Conservation (phyloP, 2,888 invertebrate species). For the Agrypnus murinus region DNA sequence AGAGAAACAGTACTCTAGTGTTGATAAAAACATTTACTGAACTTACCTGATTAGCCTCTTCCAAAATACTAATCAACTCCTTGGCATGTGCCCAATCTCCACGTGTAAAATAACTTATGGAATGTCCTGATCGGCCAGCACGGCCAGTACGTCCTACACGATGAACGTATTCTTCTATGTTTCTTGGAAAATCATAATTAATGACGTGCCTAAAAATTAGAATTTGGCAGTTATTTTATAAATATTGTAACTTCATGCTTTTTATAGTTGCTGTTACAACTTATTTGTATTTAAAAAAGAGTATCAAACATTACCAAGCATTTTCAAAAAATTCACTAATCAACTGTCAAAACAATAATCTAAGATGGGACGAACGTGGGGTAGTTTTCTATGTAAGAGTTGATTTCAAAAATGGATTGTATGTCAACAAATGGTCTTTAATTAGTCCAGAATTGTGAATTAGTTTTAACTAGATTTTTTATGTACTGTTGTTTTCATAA, state of each 20-base stretch:
- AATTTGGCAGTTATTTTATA: not conserved
- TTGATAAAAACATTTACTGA: not conserved
- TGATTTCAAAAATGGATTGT: too few species aligned
- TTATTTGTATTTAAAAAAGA: not conserved
- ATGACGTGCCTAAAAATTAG: conserved; percentile 84
- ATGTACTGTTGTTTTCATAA: too few species aligned
- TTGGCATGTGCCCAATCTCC: conserved; percentile 88
- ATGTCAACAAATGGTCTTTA: too few species aligned
- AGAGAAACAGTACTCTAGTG: too few species aligned
- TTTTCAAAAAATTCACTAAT: too few species aligned
- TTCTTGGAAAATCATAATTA: conserved; percentile 94
- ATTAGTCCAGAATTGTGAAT: too few species aligned
- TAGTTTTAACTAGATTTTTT: too few species aligned
- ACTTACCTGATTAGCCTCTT: conserved; percentile 84
- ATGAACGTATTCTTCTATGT: conserved; percentile 97
- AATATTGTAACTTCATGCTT: not conserved
- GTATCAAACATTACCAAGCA: too few species aligned
- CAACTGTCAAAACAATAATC: too few species aligned
- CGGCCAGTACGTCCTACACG: conserved; percentile 96
- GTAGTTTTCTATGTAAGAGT: too few species aligned
- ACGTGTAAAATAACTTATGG: conserved; percentile 87
- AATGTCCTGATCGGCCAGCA: conserved; percentile 89
- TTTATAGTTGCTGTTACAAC: not conserved
- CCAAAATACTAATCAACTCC: conserved; percentile 88
- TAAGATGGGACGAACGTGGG: too few species aligned